phyloP scores from a whole-genome alignment of 2,113 vertebrate genomes.

The Rhinoderma darwinii region DNA sequence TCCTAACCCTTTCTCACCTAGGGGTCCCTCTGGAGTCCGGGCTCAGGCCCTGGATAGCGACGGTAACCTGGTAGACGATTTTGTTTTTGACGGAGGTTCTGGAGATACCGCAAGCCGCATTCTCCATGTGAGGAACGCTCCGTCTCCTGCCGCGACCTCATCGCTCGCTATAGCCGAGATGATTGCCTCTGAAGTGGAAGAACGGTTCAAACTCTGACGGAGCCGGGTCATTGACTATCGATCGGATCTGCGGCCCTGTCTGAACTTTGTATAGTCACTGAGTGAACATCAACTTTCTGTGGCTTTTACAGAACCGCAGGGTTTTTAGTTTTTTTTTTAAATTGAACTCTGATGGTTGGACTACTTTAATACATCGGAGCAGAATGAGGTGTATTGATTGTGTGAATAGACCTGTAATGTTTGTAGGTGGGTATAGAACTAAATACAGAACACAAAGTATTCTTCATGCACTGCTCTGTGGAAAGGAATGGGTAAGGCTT shows the following conservation, averaged over 20 bases:
- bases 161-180: conserved; percentile 90
- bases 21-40: conserved; percentile 91
- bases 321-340: too few relatives aligned
- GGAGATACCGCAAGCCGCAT: conserved; percentile 81
- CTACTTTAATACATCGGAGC: background rate
- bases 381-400: background rate
- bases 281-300: background rate
- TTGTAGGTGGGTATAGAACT: too few relatives aligned
- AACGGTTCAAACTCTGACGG: conserved; percentile 78
- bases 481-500: background rate
- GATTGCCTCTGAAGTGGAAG: conserved; percentile 84
- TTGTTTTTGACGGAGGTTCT: conserved; percentile 90
- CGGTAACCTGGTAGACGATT: conserved; percentile 92
- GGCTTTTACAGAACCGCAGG: background rate
- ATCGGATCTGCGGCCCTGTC: too few relatives aligned
- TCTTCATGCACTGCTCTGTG: background rate
- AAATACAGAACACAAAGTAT: background rate
- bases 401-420: background rate
- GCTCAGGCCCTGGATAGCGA: conserved; percentile 87
- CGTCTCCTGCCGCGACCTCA: conserved; percentile 95
- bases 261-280: background rate
- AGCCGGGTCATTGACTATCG: background rate
- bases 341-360: too few relatives aligned
- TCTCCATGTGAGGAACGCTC: conserved; percentile 94
- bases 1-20: conserved; percentile 59